Conservation (phyloP, 2,797 vertebrate species). For the Chelidonichthys spinosus region DNA sequence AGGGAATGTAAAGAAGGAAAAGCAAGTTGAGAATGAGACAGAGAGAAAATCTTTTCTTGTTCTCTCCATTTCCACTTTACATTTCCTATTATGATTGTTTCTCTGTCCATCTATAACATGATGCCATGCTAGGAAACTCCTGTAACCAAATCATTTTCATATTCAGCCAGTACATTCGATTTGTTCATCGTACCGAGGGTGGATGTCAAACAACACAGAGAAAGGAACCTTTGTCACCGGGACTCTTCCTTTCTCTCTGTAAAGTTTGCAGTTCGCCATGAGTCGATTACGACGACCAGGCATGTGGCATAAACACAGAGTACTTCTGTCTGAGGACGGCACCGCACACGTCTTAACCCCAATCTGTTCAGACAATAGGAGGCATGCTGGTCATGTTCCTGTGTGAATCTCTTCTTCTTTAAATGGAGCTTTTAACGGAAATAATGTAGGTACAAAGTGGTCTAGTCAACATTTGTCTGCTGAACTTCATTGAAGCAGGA, state of each 20-base stretch:
- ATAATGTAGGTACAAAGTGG: background rate
- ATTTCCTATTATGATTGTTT: slow-evolving; percentile 34
- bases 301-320: background rate
- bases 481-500: background rate
- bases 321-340: background rate
- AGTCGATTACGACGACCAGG: background rate
- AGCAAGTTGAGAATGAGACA: background rate
- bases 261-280: background rate
- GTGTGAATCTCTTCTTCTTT: background rate
- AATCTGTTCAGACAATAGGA: too few relatives aligned
- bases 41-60: slow-evolving; percentile 9
- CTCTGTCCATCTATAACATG: slow-evolving; percentile 28
- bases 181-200: slow-evolving; percentile 33
- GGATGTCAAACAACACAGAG: slow-evolving; percentile 29
- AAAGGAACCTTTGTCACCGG: background rate
- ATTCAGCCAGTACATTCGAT: slow-evolving; percentile 54
- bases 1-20: background rate
- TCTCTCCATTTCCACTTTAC: slow-evolving; percentile 39
- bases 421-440: background rate
- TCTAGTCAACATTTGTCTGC: background rate
- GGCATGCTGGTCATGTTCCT: too few relatives aligned
- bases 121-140: slow-evolving; percentile 32
- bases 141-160: slow-evolving; percentile 65
- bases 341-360: background rate
- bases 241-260: background rate